These are phyloP conservation scores for Limnephilus auricula DNA, from an alignment of 2,888 invertebrate genomes.

Conservation along the genomic window DNA sequence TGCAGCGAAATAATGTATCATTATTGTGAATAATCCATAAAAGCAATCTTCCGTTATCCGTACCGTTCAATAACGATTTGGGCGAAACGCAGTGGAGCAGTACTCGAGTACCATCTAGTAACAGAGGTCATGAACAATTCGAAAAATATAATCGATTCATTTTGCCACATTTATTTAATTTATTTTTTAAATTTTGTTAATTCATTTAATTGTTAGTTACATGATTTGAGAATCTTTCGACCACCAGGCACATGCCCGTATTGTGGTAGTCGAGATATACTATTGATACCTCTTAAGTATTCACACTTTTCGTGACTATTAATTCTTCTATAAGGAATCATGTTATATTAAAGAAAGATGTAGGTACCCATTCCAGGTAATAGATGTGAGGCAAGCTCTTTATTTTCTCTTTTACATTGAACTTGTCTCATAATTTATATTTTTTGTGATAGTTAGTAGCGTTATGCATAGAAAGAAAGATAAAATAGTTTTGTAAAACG, in stretches of 20 bases:
- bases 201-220: too few relatives aligned
- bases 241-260: too few relatives aligned
- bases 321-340: background rate
- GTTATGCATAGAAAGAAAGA: too few relatives aligned
- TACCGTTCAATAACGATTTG: constrained; percentile 10
- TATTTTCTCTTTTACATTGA: background rate
- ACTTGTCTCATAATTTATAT: too few relatives aligned
- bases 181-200: too few relatives aligned
- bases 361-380: background rate
- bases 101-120: background rate
- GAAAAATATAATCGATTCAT: background rate
- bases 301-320: background rate
- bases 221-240: too few relatives aligned
- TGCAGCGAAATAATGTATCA: background rate
- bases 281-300: background rate
- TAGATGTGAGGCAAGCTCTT: background rate
- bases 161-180: too few relatives aligned
- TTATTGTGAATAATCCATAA: background rate
- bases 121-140: background rate
- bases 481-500: too few relatives aligned
- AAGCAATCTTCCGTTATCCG: background rate
- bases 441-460: too few relatives aligned
- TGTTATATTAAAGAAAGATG: too few relatives aligned
- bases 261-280: too few relatives aligned
- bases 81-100: background rate